Base-by-base conservation (phyloP, 2,888 invertebrate species). In the Lathronympha strigana region DNA sequence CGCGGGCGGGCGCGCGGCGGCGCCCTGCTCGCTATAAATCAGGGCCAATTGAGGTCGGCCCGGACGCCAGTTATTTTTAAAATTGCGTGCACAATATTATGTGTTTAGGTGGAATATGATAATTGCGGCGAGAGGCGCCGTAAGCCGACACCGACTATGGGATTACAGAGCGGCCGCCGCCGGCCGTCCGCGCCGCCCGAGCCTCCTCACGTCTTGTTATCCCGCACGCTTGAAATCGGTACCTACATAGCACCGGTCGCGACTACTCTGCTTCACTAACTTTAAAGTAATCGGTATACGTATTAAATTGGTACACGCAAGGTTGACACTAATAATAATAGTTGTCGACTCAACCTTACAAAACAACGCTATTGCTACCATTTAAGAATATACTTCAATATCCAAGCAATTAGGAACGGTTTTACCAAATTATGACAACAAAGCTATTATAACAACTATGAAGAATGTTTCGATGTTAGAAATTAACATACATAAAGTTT, bases 21-120 rank as follows among this genome's bases (percentile, higher is more conserved):
- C 79, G 79, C 80, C 76, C 74, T 71, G 75, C 67, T 73, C 77
- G 79, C 84, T 80, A 88, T 90, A 90, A 90, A 90, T 90, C 90
- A 90, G 82, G 72, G 71, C 81, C 84, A 86, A 87, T 88, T 84
- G 87, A 85, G 86, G 88, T 85, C 86, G 87, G 80, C 76, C 80
- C 88, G 88, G 87, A 87, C 89, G 84, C 81, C 77, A 81, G 88
- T 86, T 91, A 91, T 91, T 92, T 90, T 88, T 89, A 86, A 92
- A 90, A 92, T 92, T 90, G 90, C 91, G 87, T 88, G 90, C 88
- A 88, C 90, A 88, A 89, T 90, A 90, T 90, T 88, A 90, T 90
- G 88, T 90, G 90, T 91, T 91, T 91, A 90, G 91, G 88, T 89
- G 88, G 90, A 90, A 90, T 90, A 90, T 90, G 89, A 92, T 91